These are phyloP conservation scores for Podarcis lilfordi DNA, from an alignment of 2,797 vertebrate species.

Conservation along the genomic window DNA sequence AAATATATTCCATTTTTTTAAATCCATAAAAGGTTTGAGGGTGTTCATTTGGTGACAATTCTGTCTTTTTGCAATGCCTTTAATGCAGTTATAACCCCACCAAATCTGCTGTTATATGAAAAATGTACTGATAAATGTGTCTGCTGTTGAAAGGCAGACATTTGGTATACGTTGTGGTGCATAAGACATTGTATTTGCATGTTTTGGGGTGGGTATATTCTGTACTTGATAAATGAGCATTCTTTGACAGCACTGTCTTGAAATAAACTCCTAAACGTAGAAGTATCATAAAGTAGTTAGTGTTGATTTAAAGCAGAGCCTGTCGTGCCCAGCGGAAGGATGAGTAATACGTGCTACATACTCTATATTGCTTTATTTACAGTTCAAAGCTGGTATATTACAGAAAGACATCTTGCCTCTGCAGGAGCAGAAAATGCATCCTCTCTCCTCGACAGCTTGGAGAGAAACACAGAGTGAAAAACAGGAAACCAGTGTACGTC, in stretches of 20 bases:
- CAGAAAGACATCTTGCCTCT: no score
- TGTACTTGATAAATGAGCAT: not conserved
- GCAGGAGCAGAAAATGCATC: no score
- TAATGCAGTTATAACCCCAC: not conserved
- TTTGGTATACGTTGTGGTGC: not conserved
- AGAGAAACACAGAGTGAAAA: no score
- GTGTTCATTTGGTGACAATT: not conserved
- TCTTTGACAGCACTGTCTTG: slow-evolving; percentile 15
- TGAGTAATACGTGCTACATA: no score
- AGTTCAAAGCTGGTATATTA: no score
- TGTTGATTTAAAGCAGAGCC: no score
- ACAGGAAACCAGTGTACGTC: no score
- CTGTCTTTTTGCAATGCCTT: not conserved
- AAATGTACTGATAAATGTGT: not conserved
- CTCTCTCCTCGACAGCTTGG: no score
- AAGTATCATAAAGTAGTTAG: not conserved
- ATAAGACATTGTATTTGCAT: not conserved
- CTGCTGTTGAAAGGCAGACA: not conserved
- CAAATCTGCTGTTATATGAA: not conserved
- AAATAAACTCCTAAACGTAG: not conserved
- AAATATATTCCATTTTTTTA: not conserved
- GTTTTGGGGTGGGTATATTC: not conserved
- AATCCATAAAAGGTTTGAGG: not conserved
- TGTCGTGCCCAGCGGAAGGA: no score
- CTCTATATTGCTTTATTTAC: no score